phyloP scores from a whole-genome alignment of 2,113 vertebrate species.

The Gallinago media region DNA sequence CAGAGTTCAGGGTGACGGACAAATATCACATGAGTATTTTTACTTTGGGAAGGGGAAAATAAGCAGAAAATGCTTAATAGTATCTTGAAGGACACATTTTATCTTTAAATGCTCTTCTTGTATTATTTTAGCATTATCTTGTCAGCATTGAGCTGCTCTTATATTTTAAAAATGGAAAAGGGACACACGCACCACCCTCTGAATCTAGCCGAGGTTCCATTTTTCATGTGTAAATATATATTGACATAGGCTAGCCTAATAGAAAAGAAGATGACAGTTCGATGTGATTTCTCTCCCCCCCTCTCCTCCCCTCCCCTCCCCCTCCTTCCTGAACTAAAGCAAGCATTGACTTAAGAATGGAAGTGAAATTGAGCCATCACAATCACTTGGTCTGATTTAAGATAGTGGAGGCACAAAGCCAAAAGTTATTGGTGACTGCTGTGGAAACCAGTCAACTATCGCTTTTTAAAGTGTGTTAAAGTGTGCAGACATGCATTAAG shows the following conservation, averaged over 20 bases:
- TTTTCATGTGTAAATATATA: background rate
- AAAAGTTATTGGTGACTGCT: background rate
- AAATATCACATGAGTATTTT: background rate
- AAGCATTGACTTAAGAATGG: background rate
- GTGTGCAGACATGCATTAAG: background rate
- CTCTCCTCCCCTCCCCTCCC: accelerated
- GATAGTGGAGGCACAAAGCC: background rate
- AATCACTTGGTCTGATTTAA: background rate
- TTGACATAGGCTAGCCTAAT: background rate
- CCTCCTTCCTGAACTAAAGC: background rate
- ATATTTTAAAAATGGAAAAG: background rate
- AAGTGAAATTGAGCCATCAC: background rate
- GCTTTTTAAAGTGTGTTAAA: background rate
- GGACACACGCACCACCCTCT: accelerated
- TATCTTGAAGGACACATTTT: background rate
- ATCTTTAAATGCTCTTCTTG: background rate
- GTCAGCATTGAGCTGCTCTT: background rate
- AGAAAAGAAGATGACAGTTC: background rate
- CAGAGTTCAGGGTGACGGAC: background rate
- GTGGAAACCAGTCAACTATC: background rate
- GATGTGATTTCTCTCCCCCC: accelerated
- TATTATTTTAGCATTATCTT: background rate
- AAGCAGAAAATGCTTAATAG: background rate
- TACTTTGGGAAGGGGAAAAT: background rate
- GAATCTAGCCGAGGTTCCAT: background rate